Conservation (phyloP, 2,113 vertebrate species). For the Nothobranchius furzeri region DNA sequence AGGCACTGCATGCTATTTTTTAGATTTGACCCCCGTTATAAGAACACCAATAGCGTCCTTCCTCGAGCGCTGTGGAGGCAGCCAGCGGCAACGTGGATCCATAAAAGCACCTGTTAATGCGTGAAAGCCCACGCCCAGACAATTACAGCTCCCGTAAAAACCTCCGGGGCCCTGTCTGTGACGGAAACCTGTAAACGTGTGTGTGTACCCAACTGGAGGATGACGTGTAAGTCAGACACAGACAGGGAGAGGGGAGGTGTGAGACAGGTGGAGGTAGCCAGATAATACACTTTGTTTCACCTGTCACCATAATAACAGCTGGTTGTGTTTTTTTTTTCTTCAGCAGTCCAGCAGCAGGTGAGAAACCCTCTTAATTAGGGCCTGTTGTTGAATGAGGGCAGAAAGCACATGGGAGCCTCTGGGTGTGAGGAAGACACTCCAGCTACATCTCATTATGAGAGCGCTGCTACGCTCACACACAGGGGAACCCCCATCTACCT, state of each 20-base stretch:
- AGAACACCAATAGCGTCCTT: too few species aligned
- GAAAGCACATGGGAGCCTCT: constrained; percentile 15
- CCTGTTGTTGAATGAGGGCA: constrained; percentile 34
- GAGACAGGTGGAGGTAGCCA: not conserved
- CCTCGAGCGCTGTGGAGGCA: constrained; percentile 12
- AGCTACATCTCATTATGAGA: constrained; percentile 47
- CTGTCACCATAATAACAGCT: constrained; percentile 37
- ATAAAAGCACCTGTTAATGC: constrained; percentile 48
- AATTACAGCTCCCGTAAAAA: constrained; percentile 40
- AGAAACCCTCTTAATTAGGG: constrained; percentile 56
- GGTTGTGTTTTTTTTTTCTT: constrained; percentile 7
- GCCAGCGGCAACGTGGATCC: constrained; percentile 33
- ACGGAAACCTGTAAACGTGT: constrained; percentile 11
- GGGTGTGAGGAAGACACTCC: constrained; percentile 24
- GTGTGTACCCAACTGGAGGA: constrained; percentile 34
- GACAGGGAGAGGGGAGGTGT: not conserved
- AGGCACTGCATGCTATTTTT: too few species aligned
- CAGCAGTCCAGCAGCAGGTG: constrained; percentile 14
- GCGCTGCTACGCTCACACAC: constrained; percentile 41
- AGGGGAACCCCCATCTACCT: constrained; percentile 18
- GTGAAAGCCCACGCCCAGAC: constrained; percentile 28
- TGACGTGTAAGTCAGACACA: constrained; percentile 31
- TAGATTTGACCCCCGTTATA: too few species aligned
- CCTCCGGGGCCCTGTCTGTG: constrained; percentile 28
- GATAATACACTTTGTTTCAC: constrained; percentile 46